These are phyloP conservation scores for Clostera curtula DNA, from an alignment of 2,888 invertebrate genomes.

Conservation along the genomic window DNA sequence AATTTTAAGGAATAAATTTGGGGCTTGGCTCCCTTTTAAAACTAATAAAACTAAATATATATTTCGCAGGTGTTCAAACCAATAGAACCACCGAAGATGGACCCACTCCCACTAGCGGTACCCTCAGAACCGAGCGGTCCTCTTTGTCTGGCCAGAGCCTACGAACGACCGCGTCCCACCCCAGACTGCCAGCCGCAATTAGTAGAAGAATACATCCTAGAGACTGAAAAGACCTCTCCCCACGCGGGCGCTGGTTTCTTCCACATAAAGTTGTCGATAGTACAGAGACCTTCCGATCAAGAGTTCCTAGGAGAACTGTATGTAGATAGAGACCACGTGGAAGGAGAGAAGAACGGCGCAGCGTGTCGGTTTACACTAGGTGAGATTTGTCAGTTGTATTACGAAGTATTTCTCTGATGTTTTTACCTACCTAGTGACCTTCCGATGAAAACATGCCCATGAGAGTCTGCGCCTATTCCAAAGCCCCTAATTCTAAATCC, in stretches of 20 bases:
- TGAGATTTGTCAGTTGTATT: slow-evolving; percentile 18
- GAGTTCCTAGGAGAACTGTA: slow-evolving; percentile 93
- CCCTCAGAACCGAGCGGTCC: slow-evolving; percentile 65
- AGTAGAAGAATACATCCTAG: slow-evolving; percentile 91
- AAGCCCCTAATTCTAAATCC: too few species aligned
- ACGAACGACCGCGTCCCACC: slow-evolving; percentile 78
- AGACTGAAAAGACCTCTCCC: slow-evolving; percentile 84
- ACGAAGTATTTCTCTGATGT: too few species aligned
- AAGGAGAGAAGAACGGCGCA: slow-evolving; percentile 84
- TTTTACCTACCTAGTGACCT: too few species aligned
- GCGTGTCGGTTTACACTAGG: slow-evolving; percentile 86
- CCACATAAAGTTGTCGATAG: slow-evolving; percentile 90
- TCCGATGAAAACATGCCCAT: too few species aligned
- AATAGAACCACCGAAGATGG: slow-evolving; percentile 78
- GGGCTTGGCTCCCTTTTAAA: not conserved
- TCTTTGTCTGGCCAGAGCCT: slow-evolving; percentile 59
- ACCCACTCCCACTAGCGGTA: slow-evolving; percentile 71
- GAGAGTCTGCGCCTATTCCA: too few species aligned
- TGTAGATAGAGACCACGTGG: slow-evolving; percentile 88
- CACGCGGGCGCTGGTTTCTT: slow-evolving; percentile 79
- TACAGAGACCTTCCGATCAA: slow-evolving; percentile 90
- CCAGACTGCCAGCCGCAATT: slow-evolving; percentile 85
- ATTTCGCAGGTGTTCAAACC: slow-evolving; percentile 73
- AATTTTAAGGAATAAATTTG: too few species aligned
- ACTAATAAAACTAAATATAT: not conserved